phyloP scores from a whole-genome alignment of 2,797 vertebrate species.

The Hipposideros larvatus region DNA sequence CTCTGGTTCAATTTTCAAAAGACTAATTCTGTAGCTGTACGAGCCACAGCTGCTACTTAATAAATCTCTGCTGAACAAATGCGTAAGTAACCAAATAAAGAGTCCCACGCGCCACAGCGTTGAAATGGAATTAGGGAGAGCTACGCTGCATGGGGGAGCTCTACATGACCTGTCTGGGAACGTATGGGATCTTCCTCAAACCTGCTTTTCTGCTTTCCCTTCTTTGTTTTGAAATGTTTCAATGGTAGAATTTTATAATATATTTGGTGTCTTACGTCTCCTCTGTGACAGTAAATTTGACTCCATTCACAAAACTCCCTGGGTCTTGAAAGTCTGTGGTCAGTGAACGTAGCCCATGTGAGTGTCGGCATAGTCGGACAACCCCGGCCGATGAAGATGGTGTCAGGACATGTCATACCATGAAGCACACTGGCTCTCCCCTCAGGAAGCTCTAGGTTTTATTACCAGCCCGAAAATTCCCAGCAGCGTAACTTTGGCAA shows the following conservation, averaged over 20 bases:
- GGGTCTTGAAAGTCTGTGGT: not conserved
- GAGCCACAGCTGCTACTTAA: not conserved
- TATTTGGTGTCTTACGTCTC: accelerated
- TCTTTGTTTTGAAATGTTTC: not conserved
- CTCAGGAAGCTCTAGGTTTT: accelerated
- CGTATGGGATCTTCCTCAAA: accelerated
- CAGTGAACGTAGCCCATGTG: not conserved
- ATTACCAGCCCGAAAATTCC: accelerated
- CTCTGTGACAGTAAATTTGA: accelerated
- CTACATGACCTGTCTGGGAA: accelerated
- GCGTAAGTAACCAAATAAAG: no score
- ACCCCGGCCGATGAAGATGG: not conserved
- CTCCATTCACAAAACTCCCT: not conserved
- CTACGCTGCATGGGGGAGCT: accelerated
- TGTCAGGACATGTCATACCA: accelerated
- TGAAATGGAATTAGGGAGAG: not conserved
- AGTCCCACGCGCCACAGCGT: not conserved
- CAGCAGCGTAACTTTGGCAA: accelerated
- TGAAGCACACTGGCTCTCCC: not conserved
- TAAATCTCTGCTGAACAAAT: not conserved
- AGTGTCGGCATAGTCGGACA: accelerated
- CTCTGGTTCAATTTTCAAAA: not conserved
- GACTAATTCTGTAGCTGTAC: not conserved
- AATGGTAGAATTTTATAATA: accelerated
- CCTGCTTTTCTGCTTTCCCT: not conserved